A percentile compares a stretch with the other conserved stretches of the same genome.
These are phyloP conservation scores for Chionomys nivalis DNA, from an alignment of 2,113 vertebrate species.

Conservation along the genomic window DNA sequence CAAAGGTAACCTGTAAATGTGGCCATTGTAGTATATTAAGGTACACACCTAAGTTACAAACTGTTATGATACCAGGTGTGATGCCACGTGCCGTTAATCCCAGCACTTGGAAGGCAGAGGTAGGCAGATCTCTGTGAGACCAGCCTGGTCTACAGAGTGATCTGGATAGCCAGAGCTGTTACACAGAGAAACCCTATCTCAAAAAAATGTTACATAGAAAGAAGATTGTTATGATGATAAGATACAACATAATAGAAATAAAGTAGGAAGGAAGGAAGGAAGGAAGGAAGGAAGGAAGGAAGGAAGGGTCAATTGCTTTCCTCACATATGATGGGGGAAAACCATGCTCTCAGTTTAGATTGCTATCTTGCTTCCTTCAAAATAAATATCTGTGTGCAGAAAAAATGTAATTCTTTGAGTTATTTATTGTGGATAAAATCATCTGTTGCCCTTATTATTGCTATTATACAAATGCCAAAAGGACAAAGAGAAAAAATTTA, in stretches of 20 bases:
- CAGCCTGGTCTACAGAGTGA: background rate
- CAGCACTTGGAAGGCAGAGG: background rate
- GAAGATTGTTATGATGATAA: background rate
- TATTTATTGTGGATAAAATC: constrained; percentile 32
- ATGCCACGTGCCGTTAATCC: background rate
- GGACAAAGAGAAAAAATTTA: constrained; percentile 41
- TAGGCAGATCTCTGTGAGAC: background rate
- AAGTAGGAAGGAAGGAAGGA: background rate
- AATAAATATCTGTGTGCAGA: constrained; percentile 9
- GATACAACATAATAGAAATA: background rate
- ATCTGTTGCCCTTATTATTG: constrained; percentile 29
- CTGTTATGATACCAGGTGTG: background rate
- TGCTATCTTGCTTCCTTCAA: constrained; percentile 4
- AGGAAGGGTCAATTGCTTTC: constrained; percentile 1
- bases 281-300: background rate
- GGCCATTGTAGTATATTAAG: background rate
- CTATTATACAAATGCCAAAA: constrained; percentile 34
- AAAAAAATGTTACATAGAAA: background rate
- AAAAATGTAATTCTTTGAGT: constrained; percentile 39
- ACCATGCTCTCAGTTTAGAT: constrained; percentile 27
- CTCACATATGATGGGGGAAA: background rate
- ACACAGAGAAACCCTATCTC: background rate
- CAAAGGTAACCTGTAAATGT: background rate
- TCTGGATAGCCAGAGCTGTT: background rate
- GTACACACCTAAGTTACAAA: background rate